These are phyloP conservation scores for Luperina nickerlii DNA, from an alignment of 2,888 invertebrate genomes.

Conservation along the genomic window DNA sequence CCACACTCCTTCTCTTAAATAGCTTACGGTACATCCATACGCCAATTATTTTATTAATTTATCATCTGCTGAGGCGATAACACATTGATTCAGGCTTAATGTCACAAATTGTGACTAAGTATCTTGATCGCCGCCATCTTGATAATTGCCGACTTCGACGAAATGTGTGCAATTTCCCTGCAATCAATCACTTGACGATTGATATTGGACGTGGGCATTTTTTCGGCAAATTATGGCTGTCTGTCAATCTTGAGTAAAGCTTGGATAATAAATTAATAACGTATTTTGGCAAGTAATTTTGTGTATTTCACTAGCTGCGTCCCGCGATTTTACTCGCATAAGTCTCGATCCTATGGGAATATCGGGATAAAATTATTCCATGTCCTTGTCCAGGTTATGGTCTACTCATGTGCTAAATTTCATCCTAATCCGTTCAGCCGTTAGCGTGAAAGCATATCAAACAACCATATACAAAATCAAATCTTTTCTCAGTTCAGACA, in stretches of 20 bases:
- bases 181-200: conserved; percentile 53
- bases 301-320: neutral
- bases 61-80: conserved; percentile 52
- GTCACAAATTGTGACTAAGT: conserved; percentile 44
- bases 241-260: conserved; percentile 19
- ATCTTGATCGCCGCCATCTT: conserved; percentile 45
- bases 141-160: conserved; percentile 35
- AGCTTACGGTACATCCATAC: conserved; percentile 58
- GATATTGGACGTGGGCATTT: conserved; percentile 45
- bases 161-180: conserved; percentile 50
- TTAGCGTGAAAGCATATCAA: too few species aligned
- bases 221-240: conserved; percentile 52
- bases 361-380: too few species aligned
- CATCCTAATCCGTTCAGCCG: too few species aligned
- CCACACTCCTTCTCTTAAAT: conserved; percentile 40
- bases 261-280: conserved; percentile 32
- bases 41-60: conserved; percentile 75
- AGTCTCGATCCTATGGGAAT: too few species aligned
- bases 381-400: neutral
- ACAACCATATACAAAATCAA: too few species aligned
- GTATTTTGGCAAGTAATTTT: conserved; percentile 7
- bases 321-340: neutral
- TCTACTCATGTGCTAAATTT: neutral
- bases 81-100: conserved; percentile 36
- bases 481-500: too few species aligned